phyloP scores from a whole-genome alignment of 1,140 invertebrate species.

The Penaeus indicus region DNA sequence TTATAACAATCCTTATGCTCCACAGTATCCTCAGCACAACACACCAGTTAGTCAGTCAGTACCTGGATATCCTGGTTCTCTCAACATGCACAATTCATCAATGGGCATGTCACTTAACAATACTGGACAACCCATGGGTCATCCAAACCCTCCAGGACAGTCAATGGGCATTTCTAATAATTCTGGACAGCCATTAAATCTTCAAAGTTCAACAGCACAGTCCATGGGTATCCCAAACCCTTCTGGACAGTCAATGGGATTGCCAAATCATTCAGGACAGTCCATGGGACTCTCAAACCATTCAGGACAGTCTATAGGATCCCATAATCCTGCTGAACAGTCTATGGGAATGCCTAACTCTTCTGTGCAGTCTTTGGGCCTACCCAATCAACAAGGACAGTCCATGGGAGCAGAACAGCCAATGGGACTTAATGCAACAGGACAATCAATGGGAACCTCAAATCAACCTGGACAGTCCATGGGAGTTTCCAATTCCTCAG shows the following conservation, averaged over 20 bases:
- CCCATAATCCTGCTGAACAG: constrained; percentile 19
- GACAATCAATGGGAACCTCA: constrained; percentile 5
- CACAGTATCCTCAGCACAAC: constrained; percentile 31
- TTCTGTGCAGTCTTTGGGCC: constrained; percentile 4
- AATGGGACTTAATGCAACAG: not conserved
- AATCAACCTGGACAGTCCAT: constrained; percentile 4
- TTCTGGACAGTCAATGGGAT: constrained; percentile 28
- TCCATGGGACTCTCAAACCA: not conserved
- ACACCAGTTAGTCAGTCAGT: constrained; percentile 32
- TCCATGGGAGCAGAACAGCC: not conserved
- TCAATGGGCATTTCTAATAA: not conserved
- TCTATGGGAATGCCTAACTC: constrained; percentile 31
- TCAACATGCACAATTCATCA: constrained; percentile 25
- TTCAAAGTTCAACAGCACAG: constrained; percentile 1
- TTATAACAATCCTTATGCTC: constrained; percentile 26
- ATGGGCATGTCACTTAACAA: constrained; percentile 34
- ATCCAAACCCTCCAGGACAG: not conserved
- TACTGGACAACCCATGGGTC: not conserved
- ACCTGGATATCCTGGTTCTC: not conserved
- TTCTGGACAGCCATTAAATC: not conserved
- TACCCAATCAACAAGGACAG: not conserved
- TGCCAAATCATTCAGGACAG: constrained; percentile 1
- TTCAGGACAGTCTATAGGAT: constrained; percentile 15
- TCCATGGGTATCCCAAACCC: constrained; percentile 6
- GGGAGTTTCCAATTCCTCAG: constrained; percentile 1